Conservation (phyloP, 2,888 invertebrate genomes). For the Agrochola circellaris region DNA sequence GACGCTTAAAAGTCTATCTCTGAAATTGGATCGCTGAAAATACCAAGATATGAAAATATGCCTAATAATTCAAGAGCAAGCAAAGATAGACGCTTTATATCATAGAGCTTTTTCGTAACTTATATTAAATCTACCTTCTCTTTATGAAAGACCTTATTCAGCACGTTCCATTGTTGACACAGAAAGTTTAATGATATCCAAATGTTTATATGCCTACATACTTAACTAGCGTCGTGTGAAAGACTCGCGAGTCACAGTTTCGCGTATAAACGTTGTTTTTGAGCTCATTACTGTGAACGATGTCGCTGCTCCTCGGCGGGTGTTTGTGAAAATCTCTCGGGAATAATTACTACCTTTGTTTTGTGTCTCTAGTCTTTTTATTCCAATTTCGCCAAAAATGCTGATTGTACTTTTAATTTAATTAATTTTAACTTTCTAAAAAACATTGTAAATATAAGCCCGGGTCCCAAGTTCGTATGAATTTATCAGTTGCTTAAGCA, state of each 20-base stretch:
- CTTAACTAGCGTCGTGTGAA: slow-evolving; percentile 28
- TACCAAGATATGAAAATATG: neutral
- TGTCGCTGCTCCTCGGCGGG: slow-evolving; percentile 21
- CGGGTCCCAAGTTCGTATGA: neutral
- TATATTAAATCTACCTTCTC: slow-evolving; percentile 29
- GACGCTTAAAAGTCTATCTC: too few relatives aligned
- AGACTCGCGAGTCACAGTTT: slow-evolving; percentile 32
- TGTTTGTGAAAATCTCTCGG: slow-evolving; percentile 33
- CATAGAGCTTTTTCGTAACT: slow-evolving; percentile 8
- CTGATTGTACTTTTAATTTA: slow-evolving; percentile 5
- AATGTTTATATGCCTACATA: slow-evolving; percentile 51
- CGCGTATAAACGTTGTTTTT: slow-evolving; percentile 49
- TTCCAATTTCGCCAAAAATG: slow-evolving; percentile 3
- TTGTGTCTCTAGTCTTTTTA: slow-evolving; percentile 3
- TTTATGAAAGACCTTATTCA: slow-evolving; percentile 32
- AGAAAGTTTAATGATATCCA: slow-evolving; percentile 59
- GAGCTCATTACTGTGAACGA: slow-evolving; percentile 50
- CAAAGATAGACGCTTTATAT: neutral
- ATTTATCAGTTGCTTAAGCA: slow-evolving; percentile 50
- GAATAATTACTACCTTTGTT: slow-evolving; percentile 44
- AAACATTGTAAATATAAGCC: neutral
- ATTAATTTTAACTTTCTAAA: neutral
- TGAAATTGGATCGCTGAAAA: neutral
- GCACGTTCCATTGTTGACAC: slow-evolving; percentile 48
- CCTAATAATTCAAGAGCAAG: neutral